A percentile compares a stretch with the other conserved stretches of the same genome.
Conservation (phyloP, 2,888 invertebrate genomes). For the Agrochola macilenta region DNA sequence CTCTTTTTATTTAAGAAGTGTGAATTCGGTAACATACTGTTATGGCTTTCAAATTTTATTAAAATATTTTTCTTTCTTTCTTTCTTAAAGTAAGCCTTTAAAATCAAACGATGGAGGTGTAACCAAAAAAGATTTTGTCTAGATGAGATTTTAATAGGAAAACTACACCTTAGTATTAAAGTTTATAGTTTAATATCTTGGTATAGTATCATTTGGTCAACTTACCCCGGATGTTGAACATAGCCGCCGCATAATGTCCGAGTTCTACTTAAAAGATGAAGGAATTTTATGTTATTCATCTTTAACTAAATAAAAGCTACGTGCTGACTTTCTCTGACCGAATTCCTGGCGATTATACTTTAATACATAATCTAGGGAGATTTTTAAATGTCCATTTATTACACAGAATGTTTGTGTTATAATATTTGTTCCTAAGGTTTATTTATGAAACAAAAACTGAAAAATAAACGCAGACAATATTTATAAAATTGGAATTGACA, state of each 20-base stretch:
- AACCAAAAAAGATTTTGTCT: conserved; percentile 10
- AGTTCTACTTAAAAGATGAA: conserved; percentile 69
- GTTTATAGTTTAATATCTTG: not conserved
- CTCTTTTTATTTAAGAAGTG: not conserved
- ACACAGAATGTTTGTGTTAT: conserved; percentile 7
- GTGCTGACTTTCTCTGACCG: conserved; percentile 77
- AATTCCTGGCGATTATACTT: conserved; percentile 57
- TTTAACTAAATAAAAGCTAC: conserved; percentile 59
- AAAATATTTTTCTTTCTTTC: not conserved
- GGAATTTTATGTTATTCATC: conserved; percentile 75
- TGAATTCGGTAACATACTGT: not conserved
- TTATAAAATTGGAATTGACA: conserved; percentile 23
- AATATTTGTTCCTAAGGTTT: not conserved
- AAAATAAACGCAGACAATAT: conserved; percentile 22
- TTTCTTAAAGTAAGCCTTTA: not conserved
- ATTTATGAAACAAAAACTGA: conserved; percentile 3
- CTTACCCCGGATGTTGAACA: conserved; percentile 69
- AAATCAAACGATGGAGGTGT: not conserved
- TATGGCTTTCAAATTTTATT: not conserved
- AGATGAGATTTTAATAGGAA: conserved; percentile 1
- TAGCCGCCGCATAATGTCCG: conserved; percentile 61
- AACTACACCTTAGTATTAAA: not conserved
- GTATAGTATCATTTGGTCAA: not conserved
- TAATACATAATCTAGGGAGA: not conserved
- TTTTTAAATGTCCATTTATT: conserved; percentile 13